phyloP scores from a whole-genome alignment of 2,797 vertebrate species.

The Microchirus variegatus region DNA sequence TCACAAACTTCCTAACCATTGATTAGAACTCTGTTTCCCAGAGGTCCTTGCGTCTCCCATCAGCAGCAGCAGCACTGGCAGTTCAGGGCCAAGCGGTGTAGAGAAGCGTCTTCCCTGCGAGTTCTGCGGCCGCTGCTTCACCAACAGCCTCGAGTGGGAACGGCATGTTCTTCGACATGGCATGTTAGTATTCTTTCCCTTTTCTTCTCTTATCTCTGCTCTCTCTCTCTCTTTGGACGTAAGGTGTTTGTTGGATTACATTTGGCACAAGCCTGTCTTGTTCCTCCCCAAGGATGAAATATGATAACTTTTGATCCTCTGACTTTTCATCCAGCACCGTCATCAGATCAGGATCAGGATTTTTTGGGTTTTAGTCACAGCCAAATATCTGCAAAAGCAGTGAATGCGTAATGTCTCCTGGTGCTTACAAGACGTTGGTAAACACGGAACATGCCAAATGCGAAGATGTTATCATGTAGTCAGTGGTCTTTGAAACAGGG shows the following conservation, averaged over 20 bases:
- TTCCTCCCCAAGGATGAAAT: not conserved
- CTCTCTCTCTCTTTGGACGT: not conserved
- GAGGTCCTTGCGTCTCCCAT: constrained; percentile 85
- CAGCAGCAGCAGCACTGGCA: constrained; percentile 47
- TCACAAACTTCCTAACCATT: too few relatives aligned
- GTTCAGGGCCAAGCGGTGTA: constrained; percentile 60
- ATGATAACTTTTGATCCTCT: not conserved
- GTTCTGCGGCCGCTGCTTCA: constrained; percentile 96
- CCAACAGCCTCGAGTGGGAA: constrained; percentile 93
- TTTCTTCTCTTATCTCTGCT: not conserved
- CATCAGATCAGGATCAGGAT: not conserved
- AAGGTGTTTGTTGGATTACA: not conserved
- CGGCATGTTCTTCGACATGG: constrained; percentile 95
- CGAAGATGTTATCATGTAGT: too few relatives aligned
- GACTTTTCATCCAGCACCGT: not conserved
- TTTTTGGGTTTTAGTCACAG: not conserved
- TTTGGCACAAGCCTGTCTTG: not conserved
- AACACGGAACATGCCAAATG: too few relatives aligned
- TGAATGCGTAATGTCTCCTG: too few relatives aligned
- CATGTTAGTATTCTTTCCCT: constrained; percentile 86
- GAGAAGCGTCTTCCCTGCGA: constrained; percentile 94
- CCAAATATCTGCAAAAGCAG: not conserved
- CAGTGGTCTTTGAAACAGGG: too few relatives aligned
- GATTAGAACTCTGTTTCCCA: constrained; percentile 61
- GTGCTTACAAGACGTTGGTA: not conserved